Base-by-base conservation (phyloP, 2,113 vertebrate genomes). In the Willisornis vidua region DNA sequence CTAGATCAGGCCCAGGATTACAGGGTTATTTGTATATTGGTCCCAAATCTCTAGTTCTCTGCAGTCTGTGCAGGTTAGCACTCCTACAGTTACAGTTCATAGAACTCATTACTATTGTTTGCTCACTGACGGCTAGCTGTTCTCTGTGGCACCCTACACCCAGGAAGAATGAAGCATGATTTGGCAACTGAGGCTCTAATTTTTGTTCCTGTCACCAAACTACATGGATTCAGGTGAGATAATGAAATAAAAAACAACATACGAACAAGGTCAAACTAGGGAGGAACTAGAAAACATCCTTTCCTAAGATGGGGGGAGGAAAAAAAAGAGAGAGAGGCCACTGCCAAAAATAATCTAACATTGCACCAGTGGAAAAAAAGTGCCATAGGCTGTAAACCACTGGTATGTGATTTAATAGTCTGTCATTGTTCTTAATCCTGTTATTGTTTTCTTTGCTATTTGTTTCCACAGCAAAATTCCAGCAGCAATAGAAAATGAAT, bases 391-490 rank as follows among this genome's bases (percentile, higher is more conserved):
- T 94, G 41, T 82, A 86, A 97, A 94, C 77, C 79, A 74, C 67
- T 85, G 67, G 66, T 43, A 90, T 95, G 85, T 91, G 75, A 88
- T 10, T 91, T 94, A 87, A 87, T 62, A 87, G 71, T 62, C 87
- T 88, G 63, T 80, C 89, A 93, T 94, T 97, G 94, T 96, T 85
- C 87, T 85, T 89, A 97, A 94, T 95, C 89, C 89, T 93, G 82
- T 93, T 95, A 95, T 87, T 96, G 93, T 96, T 96, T 96, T 73
- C 62, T 89, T 93, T 93, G 73, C 75, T 96, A 77, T 93, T 95
- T 97, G 81, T 96, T 96, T 95, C 91, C 87, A 88, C 92, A 91
- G 96, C 51, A 91, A 77, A 96, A 95, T 96, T 91, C 85, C 95
- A 95, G 33, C 80, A 86, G 70, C 37, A 29, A 85, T 31, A 84